Evolutionary conservation across 2,113 vertebrate species (phyloP).

Genomic region (Butorides virescens): DNA sequence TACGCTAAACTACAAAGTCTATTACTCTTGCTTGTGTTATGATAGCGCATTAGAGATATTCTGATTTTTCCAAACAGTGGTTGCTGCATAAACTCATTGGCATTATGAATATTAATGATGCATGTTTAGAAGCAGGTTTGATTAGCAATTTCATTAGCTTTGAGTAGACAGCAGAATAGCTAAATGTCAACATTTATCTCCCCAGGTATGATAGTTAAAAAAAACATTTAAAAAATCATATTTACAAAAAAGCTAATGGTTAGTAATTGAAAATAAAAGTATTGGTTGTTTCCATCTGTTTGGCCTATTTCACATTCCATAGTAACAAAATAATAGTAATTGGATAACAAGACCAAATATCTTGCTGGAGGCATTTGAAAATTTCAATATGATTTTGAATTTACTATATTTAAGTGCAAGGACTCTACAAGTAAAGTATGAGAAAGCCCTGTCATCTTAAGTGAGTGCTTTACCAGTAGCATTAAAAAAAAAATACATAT

Average conservation of each 20-base stretch:
- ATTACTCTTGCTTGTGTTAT: neutral
- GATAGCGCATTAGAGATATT: neutral
- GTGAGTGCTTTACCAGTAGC: neutral
- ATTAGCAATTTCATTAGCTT: constrained; percentile 19
- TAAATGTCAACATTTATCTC: constrained; percentile 21
- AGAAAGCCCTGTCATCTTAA: neutral
- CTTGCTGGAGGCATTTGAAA: neutral
- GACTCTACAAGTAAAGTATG: neutral
- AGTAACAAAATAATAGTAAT: neutral
- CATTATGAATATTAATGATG: constrained; percentile 31
- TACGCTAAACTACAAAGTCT: neutral
- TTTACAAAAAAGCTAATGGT: neutral
- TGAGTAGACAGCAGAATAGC: neutral
- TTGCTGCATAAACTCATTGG: neutral
- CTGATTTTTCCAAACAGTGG: neutral
- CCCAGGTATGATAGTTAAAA: neutral
- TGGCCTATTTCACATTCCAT: neutral
- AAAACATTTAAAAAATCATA: neutral
- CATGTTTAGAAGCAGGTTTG: constrained; percentile 16
- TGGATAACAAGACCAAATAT: neutral
- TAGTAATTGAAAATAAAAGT: neutral
- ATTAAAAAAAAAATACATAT: neutral
- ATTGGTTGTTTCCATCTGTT: neutral
- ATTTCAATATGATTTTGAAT: neutral
- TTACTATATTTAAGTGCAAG: neutral